A percentile compares a stretch with the other conserved stretches of the same genome.
These are phyloP conservation scores for Sitodiplosis mosellana DNA, from an alignment of 1,140 invertebrate species.

Conservation along the genomic window DNA sequence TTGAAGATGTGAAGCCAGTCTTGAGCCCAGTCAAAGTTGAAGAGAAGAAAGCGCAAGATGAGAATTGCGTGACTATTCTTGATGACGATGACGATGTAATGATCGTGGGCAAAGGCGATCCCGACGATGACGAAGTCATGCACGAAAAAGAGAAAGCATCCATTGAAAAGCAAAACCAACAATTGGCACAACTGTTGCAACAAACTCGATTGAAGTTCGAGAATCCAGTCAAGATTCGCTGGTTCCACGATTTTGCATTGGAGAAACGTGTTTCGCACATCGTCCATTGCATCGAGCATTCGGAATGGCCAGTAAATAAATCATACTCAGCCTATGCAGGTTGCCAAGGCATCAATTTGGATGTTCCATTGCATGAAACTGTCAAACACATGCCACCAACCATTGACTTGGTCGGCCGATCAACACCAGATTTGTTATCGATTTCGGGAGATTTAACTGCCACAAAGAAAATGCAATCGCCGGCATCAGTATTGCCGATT, in stretches of 20 bases:
- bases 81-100: constrained; percentile 2
- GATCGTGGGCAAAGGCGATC: constrained; percentile 12
- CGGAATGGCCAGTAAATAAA: constrained; percentile 65
- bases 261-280: constrained; percentile 81
- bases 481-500: constrained; percentile 7
- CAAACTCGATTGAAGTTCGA: background rate
- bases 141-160: constrained; percentile 28
- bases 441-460: constrained; percentile 38
- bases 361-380: constrained; percentile 34
- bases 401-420: constrained; percentile 20
- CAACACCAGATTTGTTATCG: constrained; percentile 41
- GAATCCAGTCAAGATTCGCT: constrained; percentile 17
- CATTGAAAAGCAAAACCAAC: constrained; percentile 40
- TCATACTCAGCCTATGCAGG: constrained; percentile 30
- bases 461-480: constrained; percentile 15
- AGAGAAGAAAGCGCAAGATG: constrained; percentile 8
- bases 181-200: constrained; percentile 41
- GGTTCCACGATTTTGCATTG: constrained; percentile 60
- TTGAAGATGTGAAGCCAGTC: constrained; percentile 9
- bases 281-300: constrained; percentile 78
- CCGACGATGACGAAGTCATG: constrained; percentile 20
- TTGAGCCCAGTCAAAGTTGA: background rate
- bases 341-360: constrained; percentile 29
- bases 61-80: background rate
- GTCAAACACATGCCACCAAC: constrained; percentile 20